Conservation (phyloP, 2,888 invertebrate genomes). For the Polydrusus pterygomalis region DNA sequence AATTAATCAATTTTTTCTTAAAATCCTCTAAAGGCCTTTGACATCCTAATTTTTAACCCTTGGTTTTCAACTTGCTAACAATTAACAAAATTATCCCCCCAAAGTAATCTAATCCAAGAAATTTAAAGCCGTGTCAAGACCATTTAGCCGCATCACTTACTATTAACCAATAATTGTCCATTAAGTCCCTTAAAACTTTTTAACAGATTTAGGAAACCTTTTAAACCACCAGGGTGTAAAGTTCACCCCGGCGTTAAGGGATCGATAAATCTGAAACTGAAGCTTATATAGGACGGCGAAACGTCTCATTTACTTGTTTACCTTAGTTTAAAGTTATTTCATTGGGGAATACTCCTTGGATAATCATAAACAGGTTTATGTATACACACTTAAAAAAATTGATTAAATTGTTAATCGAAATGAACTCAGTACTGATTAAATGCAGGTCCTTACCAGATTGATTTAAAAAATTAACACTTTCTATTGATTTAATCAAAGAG, state of each 20-base stretch:
- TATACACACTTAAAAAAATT: not conserved
- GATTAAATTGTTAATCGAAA: not conserved
- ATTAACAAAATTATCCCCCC: slow-evolving; percentile 46
- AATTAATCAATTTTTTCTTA: slow-evolving; percentile 14
- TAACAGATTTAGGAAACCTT: slow-evolving; percentile 41
- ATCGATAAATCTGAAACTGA: slow-evolving; percentile 35
- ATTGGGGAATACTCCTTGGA: slow-evolving; percentile 25
- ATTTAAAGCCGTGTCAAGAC: slow-evolving; percentile 50
- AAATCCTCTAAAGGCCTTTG: slow-evolving; percentile 23
- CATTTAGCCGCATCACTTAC: slow-evolving; percentile 50
- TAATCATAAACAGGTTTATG: slow-evolving; percentile 17
- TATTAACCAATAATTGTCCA: slow-evolving; percentile 54
- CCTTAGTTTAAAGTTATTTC: slow-evolving; percentile 32
- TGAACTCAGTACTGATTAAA: no score
- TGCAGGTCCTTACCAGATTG: no score
- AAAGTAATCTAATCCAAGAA: slow-evolving; percentile 48
- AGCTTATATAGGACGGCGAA: slow-evolving; percentile 37
- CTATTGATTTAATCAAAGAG: no score
- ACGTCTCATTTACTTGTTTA: slow-evolving; percentile 41
- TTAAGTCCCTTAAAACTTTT: slow-evolving; percentile 45
- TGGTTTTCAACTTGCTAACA: slow-evolving; percentile 34
- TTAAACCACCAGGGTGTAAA: slow-evolving; percentile 43
- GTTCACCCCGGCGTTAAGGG: slow-evolving; percentile 37
- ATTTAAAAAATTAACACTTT: no score
- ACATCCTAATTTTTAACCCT: slow-evolving; percentile 41